These are phyloP conservation scores for Gouania willdenowi DNA, from an alignment of 2,797 vertebrate species.

Conservation along the genomic window DNA sequence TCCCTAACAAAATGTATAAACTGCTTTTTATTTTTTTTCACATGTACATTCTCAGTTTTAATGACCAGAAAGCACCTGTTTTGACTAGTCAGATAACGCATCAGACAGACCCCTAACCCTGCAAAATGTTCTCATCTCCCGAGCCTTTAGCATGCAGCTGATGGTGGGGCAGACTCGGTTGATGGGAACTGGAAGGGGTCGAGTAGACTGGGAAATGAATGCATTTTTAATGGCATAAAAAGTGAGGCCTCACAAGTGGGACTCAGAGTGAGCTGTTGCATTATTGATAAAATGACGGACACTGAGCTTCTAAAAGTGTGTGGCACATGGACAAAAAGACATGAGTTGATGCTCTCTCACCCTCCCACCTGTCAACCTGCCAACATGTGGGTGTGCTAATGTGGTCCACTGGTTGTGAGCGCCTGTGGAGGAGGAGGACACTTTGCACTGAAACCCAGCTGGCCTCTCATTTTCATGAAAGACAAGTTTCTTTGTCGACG, in stretches of 20 bases:
- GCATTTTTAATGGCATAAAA: slow-evolving; percentile 71
- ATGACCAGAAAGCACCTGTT: too few relatives aligned
- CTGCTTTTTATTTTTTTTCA: too few relatives aligned
- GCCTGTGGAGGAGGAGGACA: slow-evolving; percentile 3
- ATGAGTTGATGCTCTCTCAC: slow-evolving; percentile 1
- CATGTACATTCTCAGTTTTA: too few relatives aligned
- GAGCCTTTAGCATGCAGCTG: slow-evolving; percentile 6
- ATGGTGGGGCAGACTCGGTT: slow-evolving; percentile 8
- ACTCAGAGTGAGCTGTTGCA: slow-evolving; percentile 58
- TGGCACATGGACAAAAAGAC: slow-evolving; percentile 20
- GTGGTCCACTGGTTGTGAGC: background rate
- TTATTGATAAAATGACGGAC: slow-evolving; percentile 67
- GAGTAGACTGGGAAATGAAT: slow-evolving; percentile 55
- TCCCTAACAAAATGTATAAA: too few relatives aligned
- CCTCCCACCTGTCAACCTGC: slow-evolving; percentile 46
- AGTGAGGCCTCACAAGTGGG: slow-evolving; percentile 45
- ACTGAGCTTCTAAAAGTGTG: slow-evolving; percentile 55
- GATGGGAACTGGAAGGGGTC: slow-evolving; percentile 54
- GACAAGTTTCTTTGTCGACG: too few relatives aligned
- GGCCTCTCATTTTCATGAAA: too few relatives aligned
- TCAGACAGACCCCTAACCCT: background rate
- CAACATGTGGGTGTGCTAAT: slow-evolving; percentile 27
- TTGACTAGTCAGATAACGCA: background rate
- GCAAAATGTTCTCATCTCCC: slow-evolving; percentile 6
- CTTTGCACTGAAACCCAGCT: too few relatives aligned